phyloP scores from a whole-genome alignment of 2,797 vertebrate species.

The Ctenosaura bakeri region DNA sequence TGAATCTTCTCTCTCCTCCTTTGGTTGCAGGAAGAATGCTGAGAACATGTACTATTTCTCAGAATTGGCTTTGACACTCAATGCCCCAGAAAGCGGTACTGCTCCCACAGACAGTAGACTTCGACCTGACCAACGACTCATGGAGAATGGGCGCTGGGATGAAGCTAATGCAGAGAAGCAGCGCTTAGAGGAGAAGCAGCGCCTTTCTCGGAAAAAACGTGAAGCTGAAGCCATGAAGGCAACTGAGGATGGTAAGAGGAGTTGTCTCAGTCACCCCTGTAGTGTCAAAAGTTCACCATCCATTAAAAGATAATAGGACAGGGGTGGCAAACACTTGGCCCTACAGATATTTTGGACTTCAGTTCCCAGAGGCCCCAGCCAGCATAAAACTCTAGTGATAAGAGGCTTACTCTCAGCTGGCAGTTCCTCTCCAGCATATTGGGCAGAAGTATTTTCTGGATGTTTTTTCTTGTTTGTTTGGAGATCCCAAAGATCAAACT shows the following conservation, averaged over 20 bases:
- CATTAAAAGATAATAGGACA: background rate
- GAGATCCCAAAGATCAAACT: background rate
- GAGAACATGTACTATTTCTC: conserved; percentile 98
- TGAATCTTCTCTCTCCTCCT: background rate
- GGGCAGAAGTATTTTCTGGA: background rate
- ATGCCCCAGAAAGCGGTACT: conserved; percentile 88
- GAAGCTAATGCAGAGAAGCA: conserved; percentile 96
- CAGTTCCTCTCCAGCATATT: background rate
- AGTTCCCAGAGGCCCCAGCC: background rate
- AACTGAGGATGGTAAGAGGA: conserved; percentile 86
- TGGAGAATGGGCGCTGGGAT: conserved; percentile 96
- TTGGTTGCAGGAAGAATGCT: conserved; percentile 87
- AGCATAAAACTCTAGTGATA: background rate
- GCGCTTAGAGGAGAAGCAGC: conserved; percentile 94
- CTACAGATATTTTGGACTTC: background rate
- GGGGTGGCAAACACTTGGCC: background rate
- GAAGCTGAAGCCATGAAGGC: conserved; percentile 85
- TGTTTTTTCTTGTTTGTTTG: background rate
- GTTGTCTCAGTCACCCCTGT: background rate
- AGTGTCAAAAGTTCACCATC: background rate
- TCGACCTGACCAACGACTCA: conserved; percentile 92
- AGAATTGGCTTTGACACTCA: conserved; percentile 92
- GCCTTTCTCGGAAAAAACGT: conserved; percentile 85
- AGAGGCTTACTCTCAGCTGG: background rate
- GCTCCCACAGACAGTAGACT: conserved; percentile 92